Conservation (phyloP, 2,113 vertebrate genomes). For the Callithrix jacchus region DNA sequence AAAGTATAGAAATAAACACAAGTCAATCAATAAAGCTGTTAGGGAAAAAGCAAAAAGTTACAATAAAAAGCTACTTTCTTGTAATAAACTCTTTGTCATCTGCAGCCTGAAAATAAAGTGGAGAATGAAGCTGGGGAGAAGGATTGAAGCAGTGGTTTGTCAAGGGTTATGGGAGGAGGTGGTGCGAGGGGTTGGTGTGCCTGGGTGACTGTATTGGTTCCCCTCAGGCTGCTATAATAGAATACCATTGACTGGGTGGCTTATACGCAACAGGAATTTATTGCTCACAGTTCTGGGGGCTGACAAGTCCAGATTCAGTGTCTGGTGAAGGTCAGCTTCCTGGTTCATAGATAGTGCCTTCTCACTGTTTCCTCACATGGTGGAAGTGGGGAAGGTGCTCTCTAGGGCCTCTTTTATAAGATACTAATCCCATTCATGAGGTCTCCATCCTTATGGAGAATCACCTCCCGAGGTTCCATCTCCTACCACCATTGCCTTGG, state of each 20-base stretch:
- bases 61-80: slow-evolving; percentile 11
- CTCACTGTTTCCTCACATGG: neutral
- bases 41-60: neutral
- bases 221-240: neutral
- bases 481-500: neutral
- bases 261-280: neutral
- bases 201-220: neutral
- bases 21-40: neutral
- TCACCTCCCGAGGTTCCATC: neutral
- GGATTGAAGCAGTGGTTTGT: neutral
- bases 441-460: neutral
- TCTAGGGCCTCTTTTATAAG: neutral
- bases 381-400: neutral
- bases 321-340: neutral
- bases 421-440: neutral
- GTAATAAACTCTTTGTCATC: neutral
- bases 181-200: neutral
- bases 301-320: neutral
- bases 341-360: neutral
- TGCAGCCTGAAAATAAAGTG: neutral
- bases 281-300: neutral
- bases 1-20: neutral
- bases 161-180: neutral
- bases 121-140: neutral
- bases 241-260: neutral